phyloP scores from a whole-genome alignment of 2,113 vertebrate genomes.

The Kryptolebias marmoratus region DNA sequence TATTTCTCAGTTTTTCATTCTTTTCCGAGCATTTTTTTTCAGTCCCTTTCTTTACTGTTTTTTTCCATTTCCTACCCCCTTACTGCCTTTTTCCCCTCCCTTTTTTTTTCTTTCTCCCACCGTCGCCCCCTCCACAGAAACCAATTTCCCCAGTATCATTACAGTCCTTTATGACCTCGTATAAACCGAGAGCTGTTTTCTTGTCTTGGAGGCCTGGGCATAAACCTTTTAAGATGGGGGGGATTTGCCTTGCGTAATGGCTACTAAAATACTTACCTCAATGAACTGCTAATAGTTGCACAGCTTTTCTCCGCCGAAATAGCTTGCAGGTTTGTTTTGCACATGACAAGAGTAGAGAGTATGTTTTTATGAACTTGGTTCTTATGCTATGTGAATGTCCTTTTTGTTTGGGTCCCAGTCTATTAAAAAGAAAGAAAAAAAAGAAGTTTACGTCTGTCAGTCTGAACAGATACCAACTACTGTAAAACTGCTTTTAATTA shows the following conservation, averaged over 20 bases:
- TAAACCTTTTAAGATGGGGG: slow-evolving; percentile 68
- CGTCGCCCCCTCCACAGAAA: slow-evolving; percentile 60
- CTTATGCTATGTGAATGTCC: slow-evolving; percentile 30
- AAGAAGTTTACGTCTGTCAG: slow-evolving; percentile 17
- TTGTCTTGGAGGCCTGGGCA: slow-evolving; percentile 66
- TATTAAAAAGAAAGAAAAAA: slow-evolving; percentile 7
- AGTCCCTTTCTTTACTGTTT: neutral
- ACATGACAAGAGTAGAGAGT: slow-evolving; percentile 42
- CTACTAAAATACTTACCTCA: slow-evolving; percentile 72
- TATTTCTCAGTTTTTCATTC: neutral
- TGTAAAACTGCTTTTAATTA: slow-evolving; percentile 42
- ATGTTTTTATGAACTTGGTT: slow-evolving; percentile 44
- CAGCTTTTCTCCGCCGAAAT: slow-evolving; percentile 51
- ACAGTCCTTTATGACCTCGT: slow-evolving; percentile 78
- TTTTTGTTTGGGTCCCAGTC: slow-evolving; percentile 29
- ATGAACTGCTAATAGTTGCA: slow-evolving; percentile 67
- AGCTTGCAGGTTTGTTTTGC: slow-evolving; percentile 70
- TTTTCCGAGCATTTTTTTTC: neutral
- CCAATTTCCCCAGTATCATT: slow-evolving; percentile 77
- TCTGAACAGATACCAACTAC: slow-evolving; percentile 7
- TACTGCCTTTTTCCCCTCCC: slow-evolving; percentile 7
- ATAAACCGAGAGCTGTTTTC: slow-evolving; percentile 78
- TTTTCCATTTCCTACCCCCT: neutral
- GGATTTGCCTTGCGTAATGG: slow-evolving; percentile 73
- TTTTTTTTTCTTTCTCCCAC: slow-evolving; percentile 31